Conservation (phyloP, 2,888 invertebrate species). For the Xestia xanthographa region DNA sequence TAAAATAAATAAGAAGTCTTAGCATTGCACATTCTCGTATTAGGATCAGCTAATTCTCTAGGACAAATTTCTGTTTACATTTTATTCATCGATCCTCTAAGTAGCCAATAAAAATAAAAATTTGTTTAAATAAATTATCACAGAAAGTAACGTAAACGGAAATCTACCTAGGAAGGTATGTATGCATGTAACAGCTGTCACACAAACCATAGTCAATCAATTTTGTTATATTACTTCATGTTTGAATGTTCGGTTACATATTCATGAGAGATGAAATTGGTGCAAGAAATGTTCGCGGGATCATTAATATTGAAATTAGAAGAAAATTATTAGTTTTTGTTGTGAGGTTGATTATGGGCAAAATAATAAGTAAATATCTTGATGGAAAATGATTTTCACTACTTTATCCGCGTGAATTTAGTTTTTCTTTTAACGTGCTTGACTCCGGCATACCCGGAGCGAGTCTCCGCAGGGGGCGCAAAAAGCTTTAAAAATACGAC, state of each 20-base stretch:
- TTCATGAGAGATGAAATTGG: constrained; percentile 83
- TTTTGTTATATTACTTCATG: constrained; percentile 73
- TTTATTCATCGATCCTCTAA: constrained; percentile 38
- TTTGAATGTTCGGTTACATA: constrained; percentile 71
- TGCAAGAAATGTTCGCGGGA: constrained; percentile 78
- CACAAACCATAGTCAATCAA: constrained; percentile 84
- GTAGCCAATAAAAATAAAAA: constrained; percentile 26
- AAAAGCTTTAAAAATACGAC: constrained; percentile 58
- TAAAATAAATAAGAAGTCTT: constrained; percentile 86
- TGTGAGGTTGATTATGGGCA: constrained; percentile 39
- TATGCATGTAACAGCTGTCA: constrained; percentile 90
- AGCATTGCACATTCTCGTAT: constrained; percentile 90
- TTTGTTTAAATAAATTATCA: constrained; percentile 2
- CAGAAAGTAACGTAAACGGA: constrained; percentile 77
- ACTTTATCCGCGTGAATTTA: constrained; percentile 37
- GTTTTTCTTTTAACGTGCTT: constrained; percentile 48
- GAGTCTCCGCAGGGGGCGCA: constrained; percentile 51
- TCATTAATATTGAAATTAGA: constrained; percentile 46
- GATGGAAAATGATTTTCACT: constrained; percentile 45
- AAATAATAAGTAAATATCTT: constrained; percentile 40
- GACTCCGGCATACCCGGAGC: constrained; percentile 43
- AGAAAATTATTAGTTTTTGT: constrained; percentile 47
- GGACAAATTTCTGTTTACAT: constrained; percentile 83
- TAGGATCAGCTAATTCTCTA: constrained; percentile 86
- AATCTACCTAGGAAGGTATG: constrained; percentile 84